Base-by-base conservation (phyloP, 1,140 invertebrate species). In the Ericerus pela region DNA sequence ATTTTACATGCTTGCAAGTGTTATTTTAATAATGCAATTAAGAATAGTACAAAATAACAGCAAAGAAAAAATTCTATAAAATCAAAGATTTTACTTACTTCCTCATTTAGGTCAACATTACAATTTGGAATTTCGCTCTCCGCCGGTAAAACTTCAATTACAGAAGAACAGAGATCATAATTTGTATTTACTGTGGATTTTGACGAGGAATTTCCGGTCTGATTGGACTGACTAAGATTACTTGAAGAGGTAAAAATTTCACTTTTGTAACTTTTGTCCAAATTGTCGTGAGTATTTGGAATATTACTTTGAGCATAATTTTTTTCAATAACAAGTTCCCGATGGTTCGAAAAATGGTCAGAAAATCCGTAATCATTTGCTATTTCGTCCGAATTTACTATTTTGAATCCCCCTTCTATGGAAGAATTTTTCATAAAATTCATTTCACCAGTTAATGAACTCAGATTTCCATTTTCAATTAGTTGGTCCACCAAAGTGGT, bases 11-110 rank as follows among this genome's bases (percentile, higher is more conserved):
- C n/a, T n/a, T n/a, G n/a, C n/a, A n/a, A n/a, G n/a, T n/a, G n/a
- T n/a, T n/a, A 47, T 6, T 5, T 41, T 8, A 16, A 16, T 41
- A 41, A 41, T 4, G 4, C 5, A 41, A 41, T 16, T 16, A 41
- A 8, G 14, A 41, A 16, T 24, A 47, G 26, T 24, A 47, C 26
- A 47, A 41, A 8, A 16, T 16, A 8, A 18, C 14, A 16, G 14
- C 5, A 16, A 14, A 18, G 5, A 41, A 41, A 16, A 8, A 41
- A 14, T 16, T 38, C 36, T 10, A 24, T 47, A 47, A 14, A 22
- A 24, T 24, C n/a, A n/a, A n/a, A n/a, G n/a, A n/a, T n/a, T 14
- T 14, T 47, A 47, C 41, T 47, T 47, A 47, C 41, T 18, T 47
- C 41, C 22, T 22, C 20, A 47, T 47, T 4, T 8, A 4, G 3